Evolutionary conservation across 2,113 vertebrate species (phyloP).

Genomic region (Tursiops truncatus): DNA sequence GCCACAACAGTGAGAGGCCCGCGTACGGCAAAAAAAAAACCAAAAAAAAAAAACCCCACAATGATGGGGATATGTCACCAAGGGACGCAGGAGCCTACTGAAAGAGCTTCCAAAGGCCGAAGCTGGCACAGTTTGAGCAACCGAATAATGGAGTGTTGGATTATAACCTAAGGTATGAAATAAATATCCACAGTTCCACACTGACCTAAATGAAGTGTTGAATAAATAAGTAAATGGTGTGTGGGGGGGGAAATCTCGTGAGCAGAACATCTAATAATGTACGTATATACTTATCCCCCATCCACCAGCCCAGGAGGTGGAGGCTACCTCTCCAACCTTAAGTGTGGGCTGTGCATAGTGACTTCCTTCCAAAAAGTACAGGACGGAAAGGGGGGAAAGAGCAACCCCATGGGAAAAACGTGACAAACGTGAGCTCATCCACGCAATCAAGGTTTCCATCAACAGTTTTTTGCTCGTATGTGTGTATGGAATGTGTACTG

Average conservation of each 20-base stretch:
- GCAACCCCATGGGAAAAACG: neutral
- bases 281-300: neutral
- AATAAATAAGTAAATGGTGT: neutral
- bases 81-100: neutral
- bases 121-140: neutral
- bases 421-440: neutral
- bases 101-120: neutral
- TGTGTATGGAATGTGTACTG: neutral
- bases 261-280: neutral
- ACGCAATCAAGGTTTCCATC: neutral
- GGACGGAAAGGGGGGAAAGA: neutral
- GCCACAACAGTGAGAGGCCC: too few species aligned
- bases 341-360: neutral
- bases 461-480: neutral
- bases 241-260: neutral
- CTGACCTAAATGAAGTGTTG: neutral
- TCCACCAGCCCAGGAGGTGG: neutral
- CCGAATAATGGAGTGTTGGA: neutral
- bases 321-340: neutral
- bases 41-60: neutral
- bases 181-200: neutral
- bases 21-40: neutral
- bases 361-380: neutral
- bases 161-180: neutral
- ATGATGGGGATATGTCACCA: neutral